Evolutionary conservation across 2,888 invertebrate genomes (phyloP).

Genomic region (Stenotaenia linearis): DNA sequence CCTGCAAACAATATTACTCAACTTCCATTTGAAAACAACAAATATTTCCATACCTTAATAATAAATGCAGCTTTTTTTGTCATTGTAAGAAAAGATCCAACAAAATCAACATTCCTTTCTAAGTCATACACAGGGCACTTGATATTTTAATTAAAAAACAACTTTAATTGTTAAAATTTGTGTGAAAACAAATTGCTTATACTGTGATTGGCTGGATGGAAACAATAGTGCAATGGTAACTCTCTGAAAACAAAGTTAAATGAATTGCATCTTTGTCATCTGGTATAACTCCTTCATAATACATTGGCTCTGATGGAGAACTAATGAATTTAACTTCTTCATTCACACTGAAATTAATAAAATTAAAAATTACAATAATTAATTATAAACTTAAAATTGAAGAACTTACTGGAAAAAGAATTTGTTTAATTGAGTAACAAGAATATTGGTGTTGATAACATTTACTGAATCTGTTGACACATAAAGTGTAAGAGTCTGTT

Average conservation of each 20-base stretch:
- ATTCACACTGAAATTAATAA: background rate
- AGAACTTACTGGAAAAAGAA: conserved; percentile 5
- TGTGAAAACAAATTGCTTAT: conserved; percentile 41
- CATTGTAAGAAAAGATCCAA: conserved; percentile 65
- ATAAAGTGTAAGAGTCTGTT: background rate
- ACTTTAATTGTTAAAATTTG: background rate
- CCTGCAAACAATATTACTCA: no score
- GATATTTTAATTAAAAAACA: conserved; percentile 42
- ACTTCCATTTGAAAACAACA: no score
- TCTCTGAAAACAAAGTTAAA: conserved; percentile 45
- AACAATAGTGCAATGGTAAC: conserved; percentile 65
- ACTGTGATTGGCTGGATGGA: conserved; percentile 72
- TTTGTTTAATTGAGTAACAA: background rate
- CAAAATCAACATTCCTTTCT: conserved; percentile 67
- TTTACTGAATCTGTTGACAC: background rate
- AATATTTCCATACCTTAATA: conserved; percentile 56
- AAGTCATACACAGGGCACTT: conserved; percentile 81
- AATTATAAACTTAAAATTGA: no score
- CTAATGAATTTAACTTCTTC: conserved; percentile 41
- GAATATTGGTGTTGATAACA: background rate
- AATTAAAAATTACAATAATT: background rate
- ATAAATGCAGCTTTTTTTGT: conserved; percentile 67
- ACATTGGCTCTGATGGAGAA: conserved; percentile 57
- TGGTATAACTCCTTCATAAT: conserved; percentile 58
- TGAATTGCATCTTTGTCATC: conserved; percentile 46